Evolutionary conservation across 2,888 invertebrate genomes (phyloP), one percentile per base, ranked within the genome.

Genomic region (Tenthredo notha): DNA sequence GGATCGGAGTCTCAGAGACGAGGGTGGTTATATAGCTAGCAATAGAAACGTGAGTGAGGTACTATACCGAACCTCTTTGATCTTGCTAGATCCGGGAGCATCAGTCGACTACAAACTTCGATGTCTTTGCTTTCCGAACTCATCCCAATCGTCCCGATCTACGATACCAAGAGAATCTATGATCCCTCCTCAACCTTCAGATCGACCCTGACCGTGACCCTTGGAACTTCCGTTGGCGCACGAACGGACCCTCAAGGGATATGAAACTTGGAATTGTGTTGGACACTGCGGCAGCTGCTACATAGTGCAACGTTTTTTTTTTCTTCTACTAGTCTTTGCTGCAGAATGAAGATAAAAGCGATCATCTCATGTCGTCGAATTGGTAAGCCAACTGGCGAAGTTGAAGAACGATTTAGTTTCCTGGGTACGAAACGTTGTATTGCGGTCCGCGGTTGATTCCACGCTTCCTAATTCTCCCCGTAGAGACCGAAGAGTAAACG

Each of bases 31-130:
- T 10, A 10, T 21, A 12, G 43, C 18, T 43, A 47, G 9, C 21
- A 21, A 25, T 12, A 43, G 43, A 40, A 43, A 43, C 74, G 74
- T 74, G 21, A 74, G 74, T 25, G 21, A 74, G 12, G 43, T 40
- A 43, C 74, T 25, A 1, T 54, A 37, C 74, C 25, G 54, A 54
- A 18, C 77, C 54, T 54, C 77, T 54, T 54, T 74, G 25, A 74
- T 40, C 74, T 74, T 12, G 0, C 74, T 10, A 25, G 74, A 74
- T 74, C 74, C 74, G 74, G 74, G 74, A 74, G 74, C 74, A 25
- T n/a, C 21, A 25, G 21, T 47, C 74, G 74, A 74, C 47, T 40
- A 43, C 25, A 25, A 43, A 21, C 77, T 29, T 33, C 50, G 29
- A 33, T 9, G 50, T 54, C 77, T 54, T 29, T 50, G 77, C 18